Evolutionary conservation across 1,140 invertebrate genomes (phyloP), one percentile per base, ranked within the genome.

Genomic region (Lucilia sericata): DNA sequence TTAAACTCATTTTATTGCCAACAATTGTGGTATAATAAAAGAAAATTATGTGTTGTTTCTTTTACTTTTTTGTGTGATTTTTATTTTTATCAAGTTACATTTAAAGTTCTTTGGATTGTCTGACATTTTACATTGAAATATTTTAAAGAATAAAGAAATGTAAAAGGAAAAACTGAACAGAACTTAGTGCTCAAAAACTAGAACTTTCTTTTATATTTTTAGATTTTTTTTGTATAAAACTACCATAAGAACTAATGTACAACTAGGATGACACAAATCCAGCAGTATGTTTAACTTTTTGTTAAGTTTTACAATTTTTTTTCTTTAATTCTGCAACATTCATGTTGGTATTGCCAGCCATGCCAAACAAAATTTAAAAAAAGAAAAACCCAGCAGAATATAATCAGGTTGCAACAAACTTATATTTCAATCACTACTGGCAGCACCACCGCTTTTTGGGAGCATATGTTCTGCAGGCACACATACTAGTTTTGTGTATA

Each of bases 201-300:
- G 9, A 70, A 25, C 19, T 70, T 70, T 70, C 19, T 21, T 70
- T 70, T 70, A 10, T 30, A 30, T 30, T 30, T 30, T 30, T 30
- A 30, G 25, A 30, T 30, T 30, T 30, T 30, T 30, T 30, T 30
- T 3, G 25, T 30, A 30, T 70, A 80, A 80, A 80, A 80, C 42
- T 47, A 80, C 42, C 76, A 80, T 51, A 80, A 80, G 42, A 80
- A 51, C 76, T 80, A 21, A 21, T 49, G 76, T 49, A 51, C 76
- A 30, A 80, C 25, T 51, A 80, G 42, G 76, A 51, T 49, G 76
- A 80, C 76, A 80, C 42, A 80, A 80, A 80, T 80, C 76, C 76
- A 80, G 75, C 42, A 78, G 34, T 78, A 42, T 78, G n/a, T 70
- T 60, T 21, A 70, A 70, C 65, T 19, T 70, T 19, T 70, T 70